phyloP scores from a whole-genome alignment of 2,888 invertebrate genomes.

The Tenthredo livida region DNA sequence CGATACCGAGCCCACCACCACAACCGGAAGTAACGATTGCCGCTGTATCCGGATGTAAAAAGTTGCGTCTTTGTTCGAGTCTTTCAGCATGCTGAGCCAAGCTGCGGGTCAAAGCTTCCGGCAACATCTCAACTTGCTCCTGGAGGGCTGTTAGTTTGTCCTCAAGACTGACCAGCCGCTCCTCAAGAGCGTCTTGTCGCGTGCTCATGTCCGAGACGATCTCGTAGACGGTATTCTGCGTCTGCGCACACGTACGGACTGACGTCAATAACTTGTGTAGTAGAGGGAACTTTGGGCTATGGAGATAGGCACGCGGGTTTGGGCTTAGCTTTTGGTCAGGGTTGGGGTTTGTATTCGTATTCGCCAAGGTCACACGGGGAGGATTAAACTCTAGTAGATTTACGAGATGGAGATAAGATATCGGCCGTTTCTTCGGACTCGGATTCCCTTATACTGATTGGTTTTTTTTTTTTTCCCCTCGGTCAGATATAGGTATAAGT shows the following conservation, averaged over 20 bases:
- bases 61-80: constrained; percentile 90
- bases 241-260: constrained; percentile 82
- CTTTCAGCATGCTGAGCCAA: constrained; percentile 88
- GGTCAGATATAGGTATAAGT: background rate
- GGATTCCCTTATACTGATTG: constrained; percentile 16
- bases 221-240: constrained; percentile 98
- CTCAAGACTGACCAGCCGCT: constrained; percentile 95
- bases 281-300: constrained; percentile 9
- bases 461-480: constrained; percentile 19
- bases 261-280: constrained; percentile 45
- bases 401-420: constrained; percentile 40
- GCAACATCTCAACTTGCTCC: constrained; percentile 91
- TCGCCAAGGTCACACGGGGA: constrained; percentile 44
- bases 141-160: constrained; percentile 93
- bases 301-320: background rate
- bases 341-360: background rate
- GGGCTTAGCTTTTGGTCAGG: background rate
- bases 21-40: constrained; percentile 80
- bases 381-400: constrained; percentile 42
- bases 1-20: constrained; percentile 75
- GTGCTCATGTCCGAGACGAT: constrained; percentile 98
- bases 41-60: constrained; percentile 93
- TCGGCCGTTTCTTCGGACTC: background rate
- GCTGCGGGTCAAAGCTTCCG: constrained; percentile 89
- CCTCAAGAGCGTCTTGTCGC: constrained; percentile 95